Evolutionary conservation across 1,140 invertebrate genomes (phyloP).

Genomic region (Leptoteleia sp.): DNA sequence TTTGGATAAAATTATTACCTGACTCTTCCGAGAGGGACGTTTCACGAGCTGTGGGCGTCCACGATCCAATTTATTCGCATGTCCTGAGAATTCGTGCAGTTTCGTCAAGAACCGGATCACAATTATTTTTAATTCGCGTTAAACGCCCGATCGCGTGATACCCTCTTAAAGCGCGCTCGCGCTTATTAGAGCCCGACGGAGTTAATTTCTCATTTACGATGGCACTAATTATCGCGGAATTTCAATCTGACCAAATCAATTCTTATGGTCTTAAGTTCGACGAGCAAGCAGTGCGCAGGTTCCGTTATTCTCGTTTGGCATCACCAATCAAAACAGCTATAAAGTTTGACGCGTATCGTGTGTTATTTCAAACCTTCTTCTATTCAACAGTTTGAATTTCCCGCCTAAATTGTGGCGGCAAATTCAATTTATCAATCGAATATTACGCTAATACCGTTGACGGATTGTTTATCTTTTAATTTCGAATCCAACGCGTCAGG

Average conservation of each 20-base stretch:
- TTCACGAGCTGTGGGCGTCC: conserved; percentile 28
- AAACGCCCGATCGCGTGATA: conserved; percentile 27
- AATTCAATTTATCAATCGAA: too few relatives aligned
- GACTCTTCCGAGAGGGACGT: conserved; percentile 7
- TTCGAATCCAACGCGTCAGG: not conserved
- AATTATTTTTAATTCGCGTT: conserved; percentile 50
- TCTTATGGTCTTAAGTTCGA: too few relatives aligned
- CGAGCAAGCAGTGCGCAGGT: too few relatives aligned
- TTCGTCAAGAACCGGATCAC: conserved; percentile 42
- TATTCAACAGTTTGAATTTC: too few relatives aligned
- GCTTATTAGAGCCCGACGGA: conserved; percentile 14
- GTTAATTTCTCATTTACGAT: conserved; percentile 35
- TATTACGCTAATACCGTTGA: too few relatives aligned
- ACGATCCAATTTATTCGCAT: conserved; percentile 46
- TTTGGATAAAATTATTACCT: conserved; percentile 45
- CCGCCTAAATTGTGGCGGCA: too few relatives aligned
- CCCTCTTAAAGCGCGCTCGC: conserved; percentile 5
- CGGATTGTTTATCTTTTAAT: not conserved
- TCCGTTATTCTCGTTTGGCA: too few relatives aligned
- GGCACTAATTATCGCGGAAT: conserved; percentile 23
- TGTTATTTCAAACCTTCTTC: too few relatives aligned
- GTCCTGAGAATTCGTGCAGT: conserved; percentile 40
- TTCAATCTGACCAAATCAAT: conserved; percentile 14
- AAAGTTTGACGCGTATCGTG: too few relatives aligned
- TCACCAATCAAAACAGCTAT: too few relatives aligned